Conservation (phyloP, 2,797 vertebrate species). For the Scleropages formosus region DNA sequence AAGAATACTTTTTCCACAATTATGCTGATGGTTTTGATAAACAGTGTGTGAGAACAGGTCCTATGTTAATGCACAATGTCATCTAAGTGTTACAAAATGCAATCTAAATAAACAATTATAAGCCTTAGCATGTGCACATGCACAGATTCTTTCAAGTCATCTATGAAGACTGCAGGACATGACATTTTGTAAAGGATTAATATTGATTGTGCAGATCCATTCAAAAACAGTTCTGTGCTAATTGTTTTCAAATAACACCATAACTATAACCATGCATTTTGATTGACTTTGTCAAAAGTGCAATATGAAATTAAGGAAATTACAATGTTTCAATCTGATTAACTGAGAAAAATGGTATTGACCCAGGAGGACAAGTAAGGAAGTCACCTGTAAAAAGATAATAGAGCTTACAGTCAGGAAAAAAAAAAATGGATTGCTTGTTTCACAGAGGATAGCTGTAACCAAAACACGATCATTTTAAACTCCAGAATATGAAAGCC, state of each 20-base stretch:
- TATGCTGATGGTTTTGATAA: slow-evolving; percentile 17
- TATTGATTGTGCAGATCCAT: not conserved
- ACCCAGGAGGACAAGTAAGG: too few species aligned
- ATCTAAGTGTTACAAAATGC: slow-evolving; percentile 10
- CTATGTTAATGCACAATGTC: not conserved
- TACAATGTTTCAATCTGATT: too few species aligned
- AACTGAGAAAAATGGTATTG: too few species aligned
- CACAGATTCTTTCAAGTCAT: not conserved
- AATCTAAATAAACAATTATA: slow-evolving; percentile 17
- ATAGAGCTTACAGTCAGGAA: too few species aligned
- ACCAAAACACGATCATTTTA: too few species aligned
- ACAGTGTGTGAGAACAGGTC: not conserved
- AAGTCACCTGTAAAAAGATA: too few species aligned
- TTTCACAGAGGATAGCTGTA: too few species aligned
- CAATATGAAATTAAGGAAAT: too few species aligned
- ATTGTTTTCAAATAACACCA: slow-evolving; percentile 12
- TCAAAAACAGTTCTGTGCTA: not conserved
- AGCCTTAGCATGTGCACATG: not conserved
- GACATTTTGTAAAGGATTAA: slow-evolving; percentile 6
- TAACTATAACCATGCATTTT: too few species aligned
- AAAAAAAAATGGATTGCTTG: too few species aligned
- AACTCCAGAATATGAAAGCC: too few species aligned
- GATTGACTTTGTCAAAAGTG: too few species aligned
- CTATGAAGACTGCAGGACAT: not conserved
- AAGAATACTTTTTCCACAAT: not conserved